phyloP scores from a whole-genome alignment of 2,113 vertebrate species.

The Gadus chalcogrammus region DNA sequence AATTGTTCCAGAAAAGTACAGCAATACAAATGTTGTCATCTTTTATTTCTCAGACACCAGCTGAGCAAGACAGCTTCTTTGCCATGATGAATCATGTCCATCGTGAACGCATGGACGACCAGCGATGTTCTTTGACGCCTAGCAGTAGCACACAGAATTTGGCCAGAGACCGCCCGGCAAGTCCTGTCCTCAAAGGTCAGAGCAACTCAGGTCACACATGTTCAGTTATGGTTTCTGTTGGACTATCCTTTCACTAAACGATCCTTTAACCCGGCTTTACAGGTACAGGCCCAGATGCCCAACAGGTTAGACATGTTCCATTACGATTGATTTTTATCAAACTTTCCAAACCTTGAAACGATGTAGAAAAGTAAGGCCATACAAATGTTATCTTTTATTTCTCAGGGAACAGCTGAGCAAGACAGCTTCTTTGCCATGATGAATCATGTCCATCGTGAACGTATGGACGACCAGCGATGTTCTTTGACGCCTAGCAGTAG shows the following conservation, averaged over 20 bases:
- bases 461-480: constrained; percentile 84
- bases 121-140: constrained; percentile 73
- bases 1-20: too few species aligned
- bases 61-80: constrained; percentile 76
- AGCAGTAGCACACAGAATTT: constrained; percentile 35
- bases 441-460: constrained; percentile 72
- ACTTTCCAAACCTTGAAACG: too few species aligned
- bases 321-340: too few species aligned
- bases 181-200: constrained; percentile 46
- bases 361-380: too few species aligned
- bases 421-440: constrained; percentile 79
- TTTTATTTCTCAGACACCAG: constrained; percentile 30
- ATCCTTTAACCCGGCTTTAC: constrained; percentile 17
- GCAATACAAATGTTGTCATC: not conserved
- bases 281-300: constrained; percentile 67
- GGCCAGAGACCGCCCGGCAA: constrained; percentile 27
- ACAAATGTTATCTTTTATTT: constrained; percentile 4
- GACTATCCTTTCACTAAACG: not conserved
- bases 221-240: constrained; percentile 13
- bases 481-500: constrained; percentile 55
- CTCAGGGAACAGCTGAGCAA: constrained; percentile 59
- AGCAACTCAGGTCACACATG: not conserved
- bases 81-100: constrained; percentile 78
- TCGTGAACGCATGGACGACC: constrained; percentile 79
- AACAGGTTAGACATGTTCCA: too few species aligned